A percentile compares a stretch with the other conserved stretches of the same genome.
Conservation (phyloP, 1,140 invertebrate species). For the Bursaphelenchus mucronatus region DNA sequence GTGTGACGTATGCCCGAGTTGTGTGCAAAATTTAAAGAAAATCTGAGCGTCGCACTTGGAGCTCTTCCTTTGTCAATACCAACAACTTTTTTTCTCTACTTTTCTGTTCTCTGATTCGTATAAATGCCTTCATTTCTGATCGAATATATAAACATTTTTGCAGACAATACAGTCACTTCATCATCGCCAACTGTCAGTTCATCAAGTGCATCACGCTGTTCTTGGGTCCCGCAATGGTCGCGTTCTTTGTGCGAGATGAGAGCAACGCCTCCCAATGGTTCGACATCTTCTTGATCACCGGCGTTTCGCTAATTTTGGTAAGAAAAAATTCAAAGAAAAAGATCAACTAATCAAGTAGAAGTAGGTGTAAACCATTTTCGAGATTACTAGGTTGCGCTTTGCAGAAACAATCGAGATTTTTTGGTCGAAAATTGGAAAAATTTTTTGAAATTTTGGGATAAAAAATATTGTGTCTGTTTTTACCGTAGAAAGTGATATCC, state of each 20-base stretch:
- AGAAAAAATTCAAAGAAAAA: neutral
- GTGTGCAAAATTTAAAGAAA: too few species aligned
- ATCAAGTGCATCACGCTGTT: conserved; percentile 22
- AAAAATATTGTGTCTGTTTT: too few species aligned
- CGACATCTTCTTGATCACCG: conserved; percentile 18
- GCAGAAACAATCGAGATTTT: too few species aligned
- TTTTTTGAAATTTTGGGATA: too few species aligned
- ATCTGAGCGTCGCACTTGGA: too few species aligned
- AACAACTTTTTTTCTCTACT: neutral
- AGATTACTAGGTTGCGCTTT: too few species aligned
- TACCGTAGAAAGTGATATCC: too few species aligned
- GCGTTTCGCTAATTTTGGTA: conserved; percentile 2
- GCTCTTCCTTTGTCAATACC: too few species aligned
- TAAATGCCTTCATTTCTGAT: neutral
- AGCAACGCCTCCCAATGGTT: conserved; percentile 10
- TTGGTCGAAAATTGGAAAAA: too few species aligned
- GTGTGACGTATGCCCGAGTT: too few species aligned
- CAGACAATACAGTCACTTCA: conserved; percentile 19
- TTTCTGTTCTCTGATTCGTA: neutral
- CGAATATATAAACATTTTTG: neutral
- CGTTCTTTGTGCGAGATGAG: conserved; percentile 9
- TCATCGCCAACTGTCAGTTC: conserved; percentile 14
- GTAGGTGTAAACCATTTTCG: neutral
- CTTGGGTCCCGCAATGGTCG: conserved; percentile 6
- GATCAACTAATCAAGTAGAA: neutral